phyloP scores from a whole-genome alignment of 2,797 vertebrate species.

The Holocentrus rufus region DNA sequence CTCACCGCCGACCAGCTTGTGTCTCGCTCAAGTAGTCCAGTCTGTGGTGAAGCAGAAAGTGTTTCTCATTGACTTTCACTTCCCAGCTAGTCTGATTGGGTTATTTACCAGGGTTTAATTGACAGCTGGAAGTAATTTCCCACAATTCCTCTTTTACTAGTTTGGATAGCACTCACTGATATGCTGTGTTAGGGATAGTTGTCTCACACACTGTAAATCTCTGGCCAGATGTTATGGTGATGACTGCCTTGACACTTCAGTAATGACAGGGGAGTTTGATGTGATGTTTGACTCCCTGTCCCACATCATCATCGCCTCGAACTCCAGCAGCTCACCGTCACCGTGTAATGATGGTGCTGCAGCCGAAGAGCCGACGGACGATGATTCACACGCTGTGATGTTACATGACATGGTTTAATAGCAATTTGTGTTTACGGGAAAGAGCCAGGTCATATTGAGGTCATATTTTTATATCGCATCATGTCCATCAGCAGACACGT shows the following conservation, averaged over 20 bases:
- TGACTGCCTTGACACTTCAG: background rate
- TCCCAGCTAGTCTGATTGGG: no score
- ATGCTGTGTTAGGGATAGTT: background rate
- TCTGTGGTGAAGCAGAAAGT: no score
- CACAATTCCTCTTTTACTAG: background rate
- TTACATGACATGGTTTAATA: slow-evolving; percentile 1
- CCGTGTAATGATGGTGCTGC: slow-evolving; percentile 12
- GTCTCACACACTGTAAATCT: background rate
- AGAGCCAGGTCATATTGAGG: background rate
- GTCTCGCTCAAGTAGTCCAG: no score
- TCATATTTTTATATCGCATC: no score
- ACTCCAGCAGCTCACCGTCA: slow-evolving; percentile 25
- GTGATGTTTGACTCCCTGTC: slow-evolving; percentile 26
- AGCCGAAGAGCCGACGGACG: background rate
- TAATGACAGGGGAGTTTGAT: slow-evolving; percentile 40
- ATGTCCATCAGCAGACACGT: no score
- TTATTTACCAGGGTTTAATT: no score
- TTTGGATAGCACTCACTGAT: background rate
- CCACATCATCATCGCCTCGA: slow-evolving; percentile 32
- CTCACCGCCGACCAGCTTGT: no score
- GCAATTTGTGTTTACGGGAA: background rate
- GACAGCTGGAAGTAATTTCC: background rate
- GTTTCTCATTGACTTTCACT: background rate
- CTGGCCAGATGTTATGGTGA: slow-evolving; percentile 9
- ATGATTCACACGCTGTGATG: slow-evolving; percentile 29